phyloP scores from a whole-genome alignment of 2,113 vertebrate genomes.

The Pterophyllum scalare region DNA sequence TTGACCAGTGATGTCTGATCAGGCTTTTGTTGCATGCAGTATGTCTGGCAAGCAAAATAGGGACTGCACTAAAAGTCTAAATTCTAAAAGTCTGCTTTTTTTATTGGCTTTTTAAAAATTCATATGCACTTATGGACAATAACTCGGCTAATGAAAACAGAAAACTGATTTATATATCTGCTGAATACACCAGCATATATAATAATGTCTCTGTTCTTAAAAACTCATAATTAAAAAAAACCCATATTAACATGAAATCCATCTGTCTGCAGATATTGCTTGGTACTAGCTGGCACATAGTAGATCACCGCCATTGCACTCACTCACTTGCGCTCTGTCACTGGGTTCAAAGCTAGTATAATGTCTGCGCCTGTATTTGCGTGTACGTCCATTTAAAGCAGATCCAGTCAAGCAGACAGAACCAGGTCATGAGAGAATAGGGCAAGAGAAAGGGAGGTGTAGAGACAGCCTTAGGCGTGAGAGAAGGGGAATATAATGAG shows the following conservation, averaged over 20 bases:
- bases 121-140: neutral
- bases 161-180: neutral
- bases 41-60: neutral
- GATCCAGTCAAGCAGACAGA: conserved; percentile 75
- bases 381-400: conserved; percentile 66
- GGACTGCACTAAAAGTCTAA: neutral
- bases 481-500: conserved; percentile 50
- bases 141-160: rapidly evolving
- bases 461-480: conserved; percentile 44
- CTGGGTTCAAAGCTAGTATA: conserved; percentile 12
- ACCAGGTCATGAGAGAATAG: conserved; percentile 80
- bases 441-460: conserved; percentile 30
- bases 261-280: neutral
- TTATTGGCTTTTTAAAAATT: neutral
- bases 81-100: neutral
- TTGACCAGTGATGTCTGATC: neutral
- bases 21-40: neutral
- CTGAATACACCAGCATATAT: neutral
- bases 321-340: conserved; percentile 26
- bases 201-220: neutral
- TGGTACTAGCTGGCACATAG: neutral
- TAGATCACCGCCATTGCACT: neutral
- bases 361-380: conserved; percentile 37
- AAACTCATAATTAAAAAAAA: neutral
- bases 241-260: neutral